Percentiles rank a stretch among this genome's conserved stretches.
phyloP scores from a whole-genome alignment of 2,113 vertebrate species.

The Eretmochelys imbricata region DNA sequence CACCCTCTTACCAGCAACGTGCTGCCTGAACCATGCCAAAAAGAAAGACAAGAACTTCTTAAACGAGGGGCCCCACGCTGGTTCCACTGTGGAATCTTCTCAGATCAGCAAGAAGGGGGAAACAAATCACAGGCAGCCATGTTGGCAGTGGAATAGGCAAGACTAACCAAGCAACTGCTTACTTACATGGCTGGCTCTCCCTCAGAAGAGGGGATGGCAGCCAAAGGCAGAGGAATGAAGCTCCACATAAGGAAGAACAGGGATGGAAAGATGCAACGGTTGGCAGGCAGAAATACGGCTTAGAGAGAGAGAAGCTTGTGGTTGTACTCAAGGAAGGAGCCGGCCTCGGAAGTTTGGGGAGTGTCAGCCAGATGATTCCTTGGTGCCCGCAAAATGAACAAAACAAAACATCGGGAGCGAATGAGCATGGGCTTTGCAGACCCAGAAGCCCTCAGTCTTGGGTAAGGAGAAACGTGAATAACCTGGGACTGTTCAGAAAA shows the following conservation, averaged over 20 bases:
- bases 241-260: background rate
- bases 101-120: background rate
- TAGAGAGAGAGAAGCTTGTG: background rate
- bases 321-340: background rate
- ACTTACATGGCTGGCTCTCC: background rate
- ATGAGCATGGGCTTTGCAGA: background rate
- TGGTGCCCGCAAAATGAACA: background rate
- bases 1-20: background rate
- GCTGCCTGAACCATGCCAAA: background rate
- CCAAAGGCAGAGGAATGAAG: background rate
- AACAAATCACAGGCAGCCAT: background rate
- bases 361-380: background rate
- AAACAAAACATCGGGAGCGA: background rate
- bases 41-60: background rate
- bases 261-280: background rate
- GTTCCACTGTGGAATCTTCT: background rate
- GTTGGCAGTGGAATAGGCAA: slow-evolving; percentile 3
- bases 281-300: background rate
- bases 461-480: too few relatives aligned
- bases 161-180: background rate
- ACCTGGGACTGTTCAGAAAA: background rate
- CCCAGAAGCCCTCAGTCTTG: background rate
- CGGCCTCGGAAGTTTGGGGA: background rate
- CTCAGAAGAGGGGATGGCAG: slow-evolving; percentile 9
- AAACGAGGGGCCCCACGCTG: background rate